Base-by-base conservation (phyloP, 2,113 vertebrate species). In the Sorex araneus region DNA sequence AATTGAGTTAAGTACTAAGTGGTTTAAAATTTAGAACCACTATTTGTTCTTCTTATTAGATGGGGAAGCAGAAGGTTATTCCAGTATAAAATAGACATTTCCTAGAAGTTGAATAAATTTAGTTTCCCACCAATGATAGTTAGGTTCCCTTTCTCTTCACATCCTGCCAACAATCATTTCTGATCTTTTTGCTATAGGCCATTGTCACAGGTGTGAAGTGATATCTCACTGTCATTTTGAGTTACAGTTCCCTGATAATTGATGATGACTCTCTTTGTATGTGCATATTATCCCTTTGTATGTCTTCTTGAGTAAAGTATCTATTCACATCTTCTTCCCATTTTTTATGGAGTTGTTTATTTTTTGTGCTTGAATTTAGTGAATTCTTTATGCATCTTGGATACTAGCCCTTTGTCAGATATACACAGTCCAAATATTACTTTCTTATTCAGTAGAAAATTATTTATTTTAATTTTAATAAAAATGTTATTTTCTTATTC, bases 21-120 rank as follows among this genome's bases (percentile, higher is more conserved):
- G 30, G 45, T 36, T 88, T 76, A 78, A 82, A 89, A 78, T 60
- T 76, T 73, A 71, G 64, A 8, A 77, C 34, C 34, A 70, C 7
- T 7, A 3, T 92, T 85, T 77, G 2, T 81, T 85, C 28, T 25
- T 21, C 32, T 89, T 47, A 7, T 54, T 60, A 18, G 15, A 60
- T 63, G 30, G 12, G 13, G 76, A 27, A 74, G 40, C 4, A 85
- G 50, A 85, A 87, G 73, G n/a, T n/a, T 54, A 79, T n/a, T 43
- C 9, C 13, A 75, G 32, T 80, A 79, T 84, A 88, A 73, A 79
- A 54, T 66, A 75, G 18, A 50, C 19, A 60, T 60, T 21, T 60
- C 19, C 16, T 21, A 60, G 57, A 60, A 60, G 57, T 60, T 21
- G 18, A 60, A 60, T 54, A 15, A 54, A 54, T 18, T 15, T 6